phyloP scores from a whole-genome alignment of 2,113 vertebrate genomes.

The Cyanoramphus novaezelandiae region DNA sequence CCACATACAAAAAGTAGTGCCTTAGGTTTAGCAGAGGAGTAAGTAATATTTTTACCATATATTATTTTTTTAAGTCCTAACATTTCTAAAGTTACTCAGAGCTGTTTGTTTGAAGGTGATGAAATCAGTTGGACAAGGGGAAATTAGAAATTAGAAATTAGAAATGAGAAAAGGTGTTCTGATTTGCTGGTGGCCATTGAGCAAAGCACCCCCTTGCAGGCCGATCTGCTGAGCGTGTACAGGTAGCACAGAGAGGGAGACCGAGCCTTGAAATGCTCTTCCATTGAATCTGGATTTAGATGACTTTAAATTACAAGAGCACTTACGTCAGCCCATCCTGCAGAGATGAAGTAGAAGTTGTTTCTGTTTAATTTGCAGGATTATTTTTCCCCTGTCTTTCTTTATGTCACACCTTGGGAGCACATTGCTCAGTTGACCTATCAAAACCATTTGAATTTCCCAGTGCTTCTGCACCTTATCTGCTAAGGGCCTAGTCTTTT shows the following conservation, averaged over 20 bases:
- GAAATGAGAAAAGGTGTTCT: neutral
- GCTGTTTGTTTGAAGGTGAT: neutral
- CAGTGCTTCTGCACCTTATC: neutral
- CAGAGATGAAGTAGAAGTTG: neutral
- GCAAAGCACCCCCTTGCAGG: neutral
- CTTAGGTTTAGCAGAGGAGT: constrained; percentile 54
- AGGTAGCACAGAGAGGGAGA: neutral
- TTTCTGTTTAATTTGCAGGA: neutral
- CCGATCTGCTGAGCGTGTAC: neutral
- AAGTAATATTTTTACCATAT: constrained; percentile 46
- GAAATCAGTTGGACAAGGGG: neutral
- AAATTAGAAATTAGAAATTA: neutral
- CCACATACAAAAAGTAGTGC: constrained; percentile 57
- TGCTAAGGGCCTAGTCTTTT: neutral
- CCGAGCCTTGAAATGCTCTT: neutral
- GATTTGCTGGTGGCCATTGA: neutral
- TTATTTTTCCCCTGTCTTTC: neutral
- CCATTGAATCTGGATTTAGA: neutral
- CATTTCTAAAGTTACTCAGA: constrained; percentile 1
- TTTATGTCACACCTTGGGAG: neutral
- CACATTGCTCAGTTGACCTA: neutral
- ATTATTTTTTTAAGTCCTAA: constrained; percentile 43
- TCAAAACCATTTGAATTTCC: neutral
- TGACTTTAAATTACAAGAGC: neutral
- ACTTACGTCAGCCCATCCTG: neutral